phyloP scores from a whole-genome alignment of 2,113 vertebrate species.

The Meriones unguiculatus region DNA sequence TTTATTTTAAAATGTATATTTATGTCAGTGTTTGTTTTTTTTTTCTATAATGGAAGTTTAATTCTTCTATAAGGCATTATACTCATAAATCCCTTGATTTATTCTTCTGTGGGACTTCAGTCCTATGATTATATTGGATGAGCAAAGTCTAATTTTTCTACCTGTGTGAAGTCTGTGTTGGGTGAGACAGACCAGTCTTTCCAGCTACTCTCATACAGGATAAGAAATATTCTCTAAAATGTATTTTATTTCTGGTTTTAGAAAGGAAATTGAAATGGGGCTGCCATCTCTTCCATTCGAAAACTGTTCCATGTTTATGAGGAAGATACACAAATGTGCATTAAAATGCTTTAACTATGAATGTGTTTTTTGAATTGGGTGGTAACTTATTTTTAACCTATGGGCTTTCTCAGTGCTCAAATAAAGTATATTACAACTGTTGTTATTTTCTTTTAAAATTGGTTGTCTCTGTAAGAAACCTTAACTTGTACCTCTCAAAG shows the following conservation, averaged over 20 bases:
- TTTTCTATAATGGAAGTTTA: background rate
- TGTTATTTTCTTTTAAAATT: background rate
- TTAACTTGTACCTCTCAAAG: background rate
- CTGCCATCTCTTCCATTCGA: background rate
- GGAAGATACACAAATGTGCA: no score
- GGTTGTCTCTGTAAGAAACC: background rate
- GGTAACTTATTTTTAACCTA: background rate
- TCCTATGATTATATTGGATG: background rate
- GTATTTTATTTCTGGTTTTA: background rate
- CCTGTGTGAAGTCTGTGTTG: background rate
- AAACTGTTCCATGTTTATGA: background rate
- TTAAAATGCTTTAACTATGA: background rate
- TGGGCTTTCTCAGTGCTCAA: background rate
- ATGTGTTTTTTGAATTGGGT: background rate
- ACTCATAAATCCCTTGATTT: background rate
- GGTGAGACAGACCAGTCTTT: background rate
- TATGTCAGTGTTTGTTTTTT: background rate
- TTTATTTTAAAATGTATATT: background rate
- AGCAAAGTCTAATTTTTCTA: background rate
- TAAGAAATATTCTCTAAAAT: background rate
- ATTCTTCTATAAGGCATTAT: background rate
- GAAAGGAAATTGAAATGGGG: background rate
- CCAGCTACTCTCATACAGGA: background rate
- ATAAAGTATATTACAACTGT: background rate
- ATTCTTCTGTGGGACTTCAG: background rate